Evolutionary conservation across 2,888 invertebrate species (phyloP), one percentile per base, ranked within the genome.

Genomic region (Eupelmus urozonus): DNA sequence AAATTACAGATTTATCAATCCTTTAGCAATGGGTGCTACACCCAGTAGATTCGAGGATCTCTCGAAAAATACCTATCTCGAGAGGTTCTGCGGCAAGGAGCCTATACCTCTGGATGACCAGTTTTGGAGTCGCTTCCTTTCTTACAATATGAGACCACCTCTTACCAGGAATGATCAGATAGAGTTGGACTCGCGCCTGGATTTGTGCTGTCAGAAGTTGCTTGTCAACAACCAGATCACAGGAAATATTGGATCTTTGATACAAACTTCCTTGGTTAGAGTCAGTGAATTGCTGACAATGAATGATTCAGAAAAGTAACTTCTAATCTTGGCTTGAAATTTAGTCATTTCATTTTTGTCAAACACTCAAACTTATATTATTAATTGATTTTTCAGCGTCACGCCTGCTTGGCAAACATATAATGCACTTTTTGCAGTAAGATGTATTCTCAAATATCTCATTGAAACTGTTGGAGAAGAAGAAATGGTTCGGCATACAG

Each of bases 41-140:
- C 92, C 95, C 81, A 96, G 96, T 90, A 93, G 93, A 83, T 94
- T 95, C 86, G 93, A 94, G 70, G 96, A 98, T 88, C 91, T 98
- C 82, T 92, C 94, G 29, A 93, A 92, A 81, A 98, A 98, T 90
- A 95, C 95, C 85, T 93, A 95, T 86, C 91, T 98, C 63, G 91
- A 92, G 79, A 92, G 93, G 81, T 96, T 98, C 88, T 95, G 95
- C 81, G 95, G 96, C 0, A 92, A 93, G 49, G 95, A 97, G 82
- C 91, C 94, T 49, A 95, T 99, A 83, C 93, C 95, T 4, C 93
- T 94, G 7, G 96, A 97, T 88, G 96, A 97, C 88, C 95, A 95
- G 0, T 98, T 97, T 89, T 99, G 99, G 99, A 97, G 97, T 88
- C 94, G 95, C 82, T 93, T 99, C 82, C 91, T 99, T 49, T 95